These are phyloP conservation scores for Trinectes maculatus DNA, from an alignment of 2,113 vertebrate species.

Conservation along the genomic window DNA sequence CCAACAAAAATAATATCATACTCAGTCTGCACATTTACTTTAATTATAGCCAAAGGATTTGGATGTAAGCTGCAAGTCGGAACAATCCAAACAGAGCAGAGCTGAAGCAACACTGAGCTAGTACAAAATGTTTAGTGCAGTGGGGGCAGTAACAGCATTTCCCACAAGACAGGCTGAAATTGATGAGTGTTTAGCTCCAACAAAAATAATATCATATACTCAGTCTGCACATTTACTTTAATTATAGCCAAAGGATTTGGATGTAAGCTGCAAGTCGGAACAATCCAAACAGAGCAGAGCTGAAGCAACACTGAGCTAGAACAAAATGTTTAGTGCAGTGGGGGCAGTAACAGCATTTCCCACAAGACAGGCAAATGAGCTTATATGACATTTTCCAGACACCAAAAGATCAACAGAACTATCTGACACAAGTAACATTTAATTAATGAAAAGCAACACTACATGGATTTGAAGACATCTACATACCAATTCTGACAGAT, in stretches of 20 bases:
- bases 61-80: background rate
- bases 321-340: background rate
- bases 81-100: background rate
- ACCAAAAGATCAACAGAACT: background rate
- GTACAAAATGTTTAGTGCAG: background rate
- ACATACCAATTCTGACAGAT: too few species aligned
- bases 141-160: background rate
- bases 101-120: background rate
- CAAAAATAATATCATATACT: background rate
- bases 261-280: background rate
- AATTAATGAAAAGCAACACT: too few species aligned
- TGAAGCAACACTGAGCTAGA: background rate
- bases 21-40: background rate
- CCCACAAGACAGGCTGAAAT: too few species aligned
- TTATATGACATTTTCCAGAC: background rate
- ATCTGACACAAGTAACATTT: too few species aligned
- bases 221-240: background rate
- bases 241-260: background rate
- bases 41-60: background rate
- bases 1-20: background rate
- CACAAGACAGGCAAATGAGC: background rate
- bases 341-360: background rate
- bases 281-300: background rate
- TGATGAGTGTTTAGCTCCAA: too few species aligned
- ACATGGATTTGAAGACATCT: too few species aligned